Evolutionary conservation across 1,140 invertebrate species (phyloP).

Genomic region (Drosophila ohnishii): DNA sequence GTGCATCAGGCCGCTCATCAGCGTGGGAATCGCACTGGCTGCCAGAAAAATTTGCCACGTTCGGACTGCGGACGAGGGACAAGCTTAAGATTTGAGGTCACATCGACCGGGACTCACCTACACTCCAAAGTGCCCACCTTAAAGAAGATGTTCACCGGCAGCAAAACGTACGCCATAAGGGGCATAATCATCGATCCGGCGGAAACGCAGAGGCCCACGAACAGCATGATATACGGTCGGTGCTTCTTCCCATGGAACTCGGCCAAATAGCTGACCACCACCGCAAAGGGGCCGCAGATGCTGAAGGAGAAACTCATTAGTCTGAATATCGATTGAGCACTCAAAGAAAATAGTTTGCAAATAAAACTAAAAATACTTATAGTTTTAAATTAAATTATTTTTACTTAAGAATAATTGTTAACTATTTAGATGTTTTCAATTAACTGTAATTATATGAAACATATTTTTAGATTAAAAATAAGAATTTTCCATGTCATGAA

Average conservation of each 20-base stretch:
- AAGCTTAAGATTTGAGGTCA: background rate
- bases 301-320: constrained; percentile 77
- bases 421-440: no score
- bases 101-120: constrained; percentile 28
- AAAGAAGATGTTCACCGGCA: constrained; percentile 77
- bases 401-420: no score
- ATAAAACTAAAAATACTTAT: no score
- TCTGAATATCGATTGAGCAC: background rate
- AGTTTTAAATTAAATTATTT: no score
- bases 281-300: constrained; percentile 88
- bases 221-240: constrained; percentile 86
- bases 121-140: constrained; percentile 43
- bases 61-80: constrained; percentile 84
- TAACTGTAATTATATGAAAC: no score
- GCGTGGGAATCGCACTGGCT: constrained; percentile 86
- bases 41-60: constrained; percentile 91
- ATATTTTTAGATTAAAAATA: no score
- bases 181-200: constrained; percentile 84
- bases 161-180: constrained; percentile 84
- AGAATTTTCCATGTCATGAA: no score
- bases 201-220: constrained; percentile 85
- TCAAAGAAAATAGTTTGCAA: background rate
- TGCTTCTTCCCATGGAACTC: constrained; percentile 87
- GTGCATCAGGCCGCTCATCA: constrained; percentile 86
- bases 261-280: constrained; percentile 87